Conservation (phyloP, 2,113 vertebrate species). For the Ursus arctos region DNA sequence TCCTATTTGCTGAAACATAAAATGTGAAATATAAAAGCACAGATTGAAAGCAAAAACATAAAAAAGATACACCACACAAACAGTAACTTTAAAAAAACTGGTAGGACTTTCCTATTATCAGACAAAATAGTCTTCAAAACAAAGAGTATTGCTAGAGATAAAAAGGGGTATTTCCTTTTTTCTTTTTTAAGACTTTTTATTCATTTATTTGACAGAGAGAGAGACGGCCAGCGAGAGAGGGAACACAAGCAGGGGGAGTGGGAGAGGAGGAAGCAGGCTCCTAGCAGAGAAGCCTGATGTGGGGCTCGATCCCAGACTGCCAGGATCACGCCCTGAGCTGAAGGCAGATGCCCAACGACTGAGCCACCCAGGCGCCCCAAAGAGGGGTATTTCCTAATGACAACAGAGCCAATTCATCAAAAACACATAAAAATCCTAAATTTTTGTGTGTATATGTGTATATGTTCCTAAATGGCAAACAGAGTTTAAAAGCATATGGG, state of each 20-base stretch:
- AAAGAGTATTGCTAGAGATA: neutral
- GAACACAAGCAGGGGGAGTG: too few relatives aligned
- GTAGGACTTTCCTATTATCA: neutral
- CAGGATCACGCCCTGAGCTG: too few relatives aligned
- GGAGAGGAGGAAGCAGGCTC: too few relatives aligned
- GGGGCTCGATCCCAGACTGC: too few relatives aligned
- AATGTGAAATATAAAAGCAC: neutral
- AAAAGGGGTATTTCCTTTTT: neutral
- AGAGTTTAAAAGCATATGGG: neutral
- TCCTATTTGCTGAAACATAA: neutral
- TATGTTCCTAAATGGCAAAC: neutral
- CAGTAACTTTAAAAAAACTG: neutral
- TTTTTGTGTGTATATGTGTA: neutral
- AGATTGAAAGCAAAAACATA: neutral
- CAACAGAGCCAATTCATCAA: neutral
- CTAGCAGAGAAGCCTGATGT: too few relatives aligned
- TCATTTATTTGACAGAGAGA: too few relatives aligned
- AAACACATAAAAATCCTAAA: slow-evolving; percentile 25
- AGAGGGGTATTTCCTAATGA: neutral
- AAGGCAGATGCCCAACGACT: too few relatives aligned
- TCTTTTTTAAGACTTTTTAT: too few relatives aligned
- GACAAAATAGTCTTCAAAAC: neutral
- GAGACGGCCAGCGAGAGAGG: too few relatives aligned
- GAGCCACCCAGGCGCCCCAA: too few relatives aligned
- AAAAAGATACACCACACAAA: neutral